phyloP scores from a whole-genome alignment of 1,140 invertebrate species.

The Heliothis virescens region DNA sequence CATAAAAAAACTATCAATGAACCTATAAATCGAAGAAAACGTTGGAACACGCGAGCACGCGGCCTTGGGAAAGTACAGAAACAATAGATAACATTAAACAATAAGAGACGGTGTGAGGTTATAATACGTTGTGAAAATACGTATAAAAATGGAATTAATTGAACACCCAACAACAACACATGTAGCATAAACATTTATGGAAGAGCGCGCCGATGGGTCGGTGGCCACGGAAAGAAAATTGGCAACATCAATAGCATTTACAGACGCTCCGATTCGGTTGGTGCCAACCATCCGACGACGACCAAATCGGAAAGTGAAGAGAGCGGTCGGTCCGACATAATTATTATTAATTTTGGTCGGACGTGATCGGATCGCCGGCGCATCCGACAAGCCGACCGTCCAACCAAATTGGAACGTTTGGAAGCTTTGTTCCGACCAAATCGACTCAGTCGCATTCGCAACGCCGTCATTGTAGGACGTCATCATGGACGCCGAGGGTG shows the following conservation, averaged over 20 bases:
- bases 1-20: constrained; percentile 74
- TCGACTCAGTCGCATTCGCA: no score
- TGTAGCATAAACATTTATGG: constrained; percentile 69
- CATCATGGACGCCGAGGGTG: no score
- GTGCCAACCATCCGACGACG: no score
- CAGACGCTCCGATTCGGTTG: no score
- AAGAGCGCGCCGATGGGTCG: constrained; percentile 69
- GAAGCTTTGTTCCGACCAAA: no score
- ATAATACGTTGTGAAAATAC: constrained; percentile 73
- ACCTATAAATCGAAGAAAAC: constrained; percentile 73
- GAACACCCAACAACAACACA: constrained; percentile 59
- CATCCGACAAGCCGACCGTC: no score
- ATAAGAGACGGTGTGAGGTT: constrained; percentile 60
- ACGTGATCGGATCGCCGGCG: no score
- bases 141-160: constrained; percentile 72
- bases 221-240: constrained; percentile 77
- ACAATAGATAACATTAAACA: constrained; percentile 68
- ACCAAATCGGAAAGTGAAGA: no score
- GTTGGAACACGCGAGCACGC: constrained; percentile 68
- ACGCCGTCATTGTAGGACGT: no score
- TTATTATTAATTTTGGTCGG: no score
- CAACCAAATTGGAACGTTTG: no score
- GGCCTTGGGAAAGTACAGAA: constrained; percentile 69
- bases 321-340: no score
- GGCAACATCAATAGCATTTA: constrained; percentile 68